Conservation (phyloP, 1,140 invertebrate species). For the Teleogryllus occipitalis region DNA sequence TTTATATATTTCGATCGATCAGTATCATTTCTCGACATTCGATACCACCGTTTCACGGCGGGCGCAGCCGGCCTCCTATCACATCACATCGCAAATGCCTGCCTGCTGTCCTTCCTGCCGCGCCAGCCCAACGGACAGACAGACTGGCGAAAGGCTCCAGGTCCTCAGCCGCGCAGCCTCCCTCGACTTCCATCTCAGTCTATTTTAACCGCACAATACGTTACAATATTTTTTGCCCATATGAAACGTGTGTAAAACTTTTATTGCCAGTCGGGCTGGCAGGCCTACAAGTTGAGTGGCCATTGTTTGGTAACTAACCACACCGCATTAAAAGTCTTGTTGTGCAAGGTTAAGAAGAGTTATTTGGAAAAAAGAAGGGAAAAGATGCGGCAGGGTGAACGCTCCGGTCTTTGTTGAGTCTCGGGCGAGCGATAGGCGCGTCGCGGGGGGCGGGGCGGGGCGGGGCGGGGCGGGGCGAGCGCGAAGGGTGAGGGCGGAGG, state of each 20-base stretch:
- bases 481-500: too few species aligned
- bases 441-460: too few species aligned
- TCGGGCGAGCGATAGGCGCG: background rate
- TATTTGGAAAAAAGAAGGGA: background rate
- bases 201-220: conserved; percentile 1
- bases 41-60: too few species aligned
- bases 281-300: background rate
- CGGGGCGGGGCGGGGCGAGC: too few species aligned
- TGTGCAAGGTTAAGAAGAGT: conserved; percentile 4
- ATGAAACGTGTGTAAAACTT: conserved; percentile 5
- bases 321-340: conserved; percentile 4
- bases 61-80: too few species aligned
- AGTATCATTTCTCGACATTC: too few species aligned
- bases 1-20: too few species aligned
- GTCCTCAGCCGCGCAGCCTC: background rate
- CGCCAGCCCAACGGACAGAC: too few species aligned
- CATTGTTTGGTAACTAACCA: conserved; percentile 4
- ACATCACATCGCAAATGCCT: too few species aligned
- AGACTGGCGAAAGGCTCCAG: too few species aligned
- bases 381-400: background rate
- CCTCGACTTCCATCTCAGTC: background rate
- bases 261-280: background rate
- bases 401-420: background rate
- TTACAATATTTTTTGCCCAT: conserved; percentile 5
- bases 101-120: too few species aligned